Evolutionary conservation across 2,888 invertebrate genomes (phyloP).

Genomic region (Drosophila algonquin): DNA sequence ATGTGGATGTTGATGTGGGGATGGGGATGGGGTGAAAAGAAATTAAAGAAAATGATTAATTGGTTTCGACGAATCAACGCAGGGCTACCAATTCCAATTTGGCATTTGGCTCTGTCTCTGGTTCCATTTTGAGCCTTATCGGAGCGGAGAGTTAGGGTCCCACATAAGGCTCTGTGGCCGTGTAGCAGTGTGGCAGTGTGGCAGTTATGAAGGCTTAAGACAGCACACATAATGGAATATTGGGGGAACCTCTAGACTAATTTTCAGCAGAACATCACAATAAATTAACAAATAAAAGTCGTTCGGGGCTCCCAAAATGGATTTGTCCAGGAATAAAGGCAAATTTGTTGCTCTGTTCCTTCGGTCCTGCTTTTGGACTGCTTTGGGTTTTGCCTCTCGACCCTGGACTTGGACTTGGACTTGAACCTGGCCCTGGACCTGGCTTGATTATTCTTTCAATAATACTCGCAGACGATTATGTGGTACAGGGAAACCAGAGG

Average conservation of each 20-base stretch:
- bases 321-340: slow-evolving; percentile 65
- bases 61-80: slow-evolving; percentile 60
- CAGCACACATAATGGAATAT: slow-evolving; percentile 69
- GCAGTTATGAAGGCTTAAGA: slow-evolving; percentile 63
- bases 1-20: no score
- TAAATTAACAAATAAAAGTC: slow-evolving; percentile 78
- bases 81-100: slow-evolving; percentile 47
- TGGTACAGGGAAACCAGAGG: not conserved
- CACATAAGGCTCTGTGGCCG: slow-evolving; percentile 40
- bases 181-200: slow-evolving; percentile 53
- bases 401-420: not conserved
- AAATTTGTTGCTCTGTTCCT: slow-evolving; percentile 62
- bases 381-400: slow-evolving; percentile 5
- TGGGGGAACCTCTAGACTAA: slow-evolving; percentile 69
- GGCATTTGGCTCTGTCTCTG: slow-evolving; percentile 5
- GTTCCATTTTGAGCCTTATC: not conserved
- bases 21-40: slow-evolving; percentile 6
- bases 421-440: not conserved
- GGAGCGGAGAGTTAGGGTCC: not conserved
- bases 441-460: slow-evolving; percentile 54
- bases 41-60: slow-evolving; percentile 57
- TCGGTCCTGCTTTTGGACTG: slow-evolving; percentile 13
- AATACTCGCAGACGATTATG: slow-evolving; percentile 33
- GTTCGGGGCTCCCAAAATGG: slow-evolving; percentile 53
- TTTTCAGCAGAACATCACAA: slow-evolving; percentile 76